Percentiles rank a stretch among this genome's conserved stretches.
Evolutionary conservation across 2,888 invertebrate species (phyloP).

Genomic region (Cantharis rufa): DNA sequence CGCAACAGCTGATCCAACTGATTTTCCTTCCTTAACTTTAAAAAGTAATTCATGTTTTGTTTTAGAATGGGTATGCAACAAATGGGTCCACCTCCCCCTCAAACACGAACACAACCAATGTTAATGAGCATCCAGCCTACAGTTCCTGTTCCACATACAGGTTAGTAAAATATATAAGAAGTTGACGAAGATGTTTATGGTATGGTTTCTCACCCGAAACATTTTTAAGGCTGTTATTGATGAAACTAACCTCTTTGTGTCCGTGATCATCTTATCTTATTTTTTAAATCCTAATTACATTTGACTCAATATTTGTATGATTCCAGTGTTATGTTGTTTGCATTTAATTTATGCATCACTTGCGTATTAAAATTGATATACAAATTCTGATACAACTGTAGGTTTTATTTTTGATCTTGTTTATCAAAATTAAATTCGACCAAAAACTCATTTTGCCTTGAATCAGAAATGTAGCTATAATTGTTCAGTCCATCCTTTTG

Average conservation of each 20-base stretch:
- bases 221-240: neutral
- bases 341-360: neutral
- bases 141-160: slow-evolving; percentile 49
- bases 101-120: slow-evolving; percentile 56
- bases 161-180: slow-evolving; percentile 30
- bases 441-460: neutral
- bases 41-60: slow-evolving; percentile 10
- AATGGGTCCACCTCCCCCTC: slow-evolving; percentile 54
- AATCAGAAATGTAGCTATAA: neutral
- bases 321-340: neutral
- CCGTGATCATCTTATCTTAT: neutral
- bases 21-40: neutral
- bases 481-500: neutral
- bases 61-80: slow-evolving; percentile 53
- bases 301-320: neutral
- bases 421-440: neutral
- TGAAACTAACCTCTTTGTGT: neutral
- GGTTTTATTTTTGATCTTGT: neutral
- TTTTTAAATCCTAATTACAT: neutral
- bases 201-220: neutral
- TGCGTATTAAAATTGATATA: neutral
- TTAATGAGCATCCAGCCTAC: slow-evolving; percentile 60
- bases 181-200: neutral
- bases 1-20: neutral
- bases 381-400: neutral